phyloP scores from a whole-genome alignment of 2,888 invertebrate genomes.

The Microplitis manilae region DNA sequence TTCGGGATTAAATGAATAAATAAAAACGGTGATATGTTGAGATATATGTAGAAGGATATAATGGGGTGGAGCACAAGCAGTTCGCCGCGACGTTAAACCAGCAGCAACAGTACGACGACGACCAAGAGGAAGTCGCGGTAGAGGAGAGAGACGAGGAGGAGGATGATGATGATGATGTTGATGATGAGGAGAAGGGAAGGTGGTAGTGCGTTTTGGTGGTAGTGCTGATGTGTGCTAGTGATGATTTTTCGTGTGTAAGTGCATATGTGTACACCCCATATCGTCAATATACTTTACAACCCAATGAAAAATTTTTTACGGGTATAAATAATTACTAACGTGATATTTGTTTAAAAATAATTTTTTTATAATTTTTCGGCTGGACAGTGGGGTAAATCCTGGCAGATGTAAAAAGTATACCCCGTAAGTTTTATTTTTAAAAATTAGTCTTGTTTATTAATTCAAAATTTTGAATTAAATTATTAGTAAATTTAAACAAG shows the following conservation, averaged over 20 bases:
- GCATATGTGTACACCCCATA: constrained; percentile 1
- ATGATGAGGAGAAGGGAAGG: neutral
- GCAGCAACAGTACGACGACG: neutral
- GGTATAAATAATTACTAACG: too few relatives aligned
- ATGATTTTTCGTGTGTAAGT: neutral
- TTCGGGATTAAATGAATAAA: constrained; percentile 18
- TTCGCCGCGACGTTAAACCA: constrained; percentile 22
- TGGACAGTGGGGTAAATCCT: too few relatives aligned
- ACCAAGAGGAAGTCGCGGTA: constrained; percentile 5
- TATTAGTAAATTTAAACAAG: neutral
- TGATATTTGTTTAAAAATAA: too few relatives aligned
- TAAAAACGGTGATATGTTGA: neutral
- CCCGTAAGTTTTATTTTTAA: neutral
- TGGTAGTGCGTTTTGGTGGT: constrained; percentile 4
- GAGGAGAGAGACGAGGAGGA: constrained; percentile 15
- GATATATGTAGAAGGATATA: constrained; percentile 26
- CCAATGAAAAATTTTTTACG: too few relatives aligned
- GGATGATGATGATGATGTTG: constrained; percentile 5
- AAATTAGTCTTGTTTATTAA: neutral
- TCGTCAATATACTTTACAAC: too few relatives aligned
- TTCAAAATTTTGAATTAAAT: neutral
- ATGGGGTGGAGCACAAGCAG: constrained; percentile 38
- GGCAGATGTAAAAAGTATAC: neutral
- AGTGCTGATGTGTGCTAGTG: constrained; percentile 2
- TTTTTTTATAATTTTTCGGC: too few relatives aligned